A percentile compares a stretch with the other conserved stretches of the same genome.
phyloP scores from a whole-genome alignment of 1,140 invertebrate species.

The Trigoniulus corallinus region DNA sequence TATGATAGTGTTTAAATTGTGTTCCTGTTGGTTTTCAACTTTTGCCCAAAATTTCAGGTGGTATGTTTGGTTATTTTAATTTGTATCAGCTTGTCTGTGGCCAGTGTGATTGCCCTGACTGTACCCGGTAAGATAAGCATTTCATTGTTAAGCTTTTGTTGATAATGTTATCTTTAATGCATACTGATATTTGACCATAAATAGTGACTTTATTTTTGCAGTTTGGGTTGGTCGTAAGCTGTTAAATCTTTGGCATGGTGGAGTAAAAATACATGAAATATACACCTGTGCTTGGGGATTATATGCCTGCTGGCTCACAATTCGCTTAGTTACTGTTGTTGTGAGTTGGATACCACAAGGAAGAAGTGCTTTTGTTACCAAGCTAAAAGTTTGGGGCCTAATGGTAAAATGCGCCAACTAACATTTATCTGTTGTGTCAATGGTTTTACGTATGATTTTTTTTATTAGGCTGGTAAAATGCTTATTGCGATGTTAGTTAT shows the following conservation, averaged over 20 bases:
- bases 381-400: constrained; percentile 50
- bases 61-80: constrained; percentile 58
- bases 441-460: not conserved
- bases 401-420: constrained; percentile 19
- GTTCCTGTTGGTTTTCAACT: constrained; percentile 2
- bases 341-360: constrained; percentile 77
- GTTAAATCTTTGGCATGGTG: constrained; percentile 66
- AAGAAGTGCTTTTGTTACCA: constrained; percentile 49
- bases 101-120: constrained; percentile 64
- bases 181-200: constrained; percentile 15
- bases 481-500: constrained; percentile 54
- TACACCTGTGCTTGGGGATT: constrained; percentile 89
- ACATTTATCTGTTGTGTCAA: not conserved
- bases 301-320: constrained; percentile 78
- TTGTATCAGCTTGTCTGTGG: constrained; percentile 63
- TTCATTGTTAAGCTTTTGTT: too few relatives aligned
- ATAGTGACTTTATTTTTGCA: constrained; percentile 18
- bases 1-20: too few relatives aligned
- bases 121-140: constrained; percentile 47
- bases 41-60: constrained; percentile 23
- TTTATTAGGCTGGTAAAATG: constrained; percentile 28
- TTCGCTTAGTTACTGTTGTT: constrained; percentile 56
- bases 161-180: constrained; percentile 5
- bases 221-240: constrained; percentile 73
- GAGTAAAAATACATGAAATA: constrained; percentile 65